phyloP scores from a whole-genome alignment of 2,888 invertebrate species.

The Perizoma flavofasciatum region DNA sequence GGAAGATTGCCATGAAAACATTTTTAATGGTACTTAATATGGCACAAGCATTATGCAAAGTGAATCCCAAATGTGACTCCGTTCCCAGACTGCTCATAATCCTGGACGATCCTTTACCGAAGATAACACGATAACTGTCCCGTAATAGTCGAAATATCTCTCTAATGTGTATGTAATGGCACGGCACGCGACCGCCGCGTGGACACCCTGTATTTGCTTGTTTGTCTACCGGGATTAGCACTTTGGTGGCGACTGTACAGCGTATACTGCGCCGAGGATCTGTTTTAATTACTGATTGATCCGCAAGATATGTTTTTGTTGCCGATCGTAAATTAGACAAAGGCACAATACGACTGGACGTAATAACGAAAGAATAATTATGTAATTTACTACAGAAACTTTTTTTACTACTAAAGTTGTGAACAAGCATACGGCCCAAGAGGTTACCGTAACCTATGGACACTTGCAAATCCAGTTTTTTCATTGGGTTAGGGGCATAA shows the following conservation, averaged over 20 bases:
- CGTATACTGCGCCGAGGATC: slow-evolving; percentile 19
- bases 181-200: slow-evolving; percentile 65
- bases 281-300: slow-evolving; percentile 78
- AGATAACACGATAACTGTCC: slow-evolving; percentile 76
- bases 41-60: slow-evolving; percentile 11
- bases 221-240: slow-evolving; percentile 78
- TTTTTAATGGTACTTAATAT: too few species aligned
- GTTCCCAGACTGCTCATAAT: slow-evolving; percentile 67
- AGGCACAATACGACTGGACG: slow-evolving; percentile 41
- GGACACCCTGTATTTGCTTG: slow-evolving; percentile 50
- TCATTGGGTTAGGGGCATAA: too few species aligned
- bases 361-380: slow-evolving; percentile 44
- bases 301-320: slow-evolving; percentile 57
- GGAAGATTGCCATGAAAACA: too few species aligned
- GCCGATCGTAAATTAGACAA: slow-evolving; percentile 69
- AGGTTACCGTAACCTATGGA: too few species aligned
- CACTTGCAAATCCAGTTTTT: too few species aligned
- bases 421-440: too few species aligned
- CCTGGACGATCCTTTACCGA: slow-evolving; percentile 61
- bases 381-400: slow-evolving; percentile 6
- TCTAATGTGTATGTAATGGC: slow-evolving; percentile 74
- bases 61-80: slow-evolving; percentile 28
- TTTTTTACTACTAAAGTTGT: too few species aligned
- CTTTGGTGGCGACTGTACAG: slow-evolving; percentile 63
- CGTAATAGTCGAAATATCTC: slow-evolving; percentile 73